Percentiles rank a stretch among this genome's conserved stretches.
These are phyloP conservation scores for Eolophus roseicapilla DNA, from an alignment of 2,113 vertebrate species.

Conservation along the genomic window DNA sequence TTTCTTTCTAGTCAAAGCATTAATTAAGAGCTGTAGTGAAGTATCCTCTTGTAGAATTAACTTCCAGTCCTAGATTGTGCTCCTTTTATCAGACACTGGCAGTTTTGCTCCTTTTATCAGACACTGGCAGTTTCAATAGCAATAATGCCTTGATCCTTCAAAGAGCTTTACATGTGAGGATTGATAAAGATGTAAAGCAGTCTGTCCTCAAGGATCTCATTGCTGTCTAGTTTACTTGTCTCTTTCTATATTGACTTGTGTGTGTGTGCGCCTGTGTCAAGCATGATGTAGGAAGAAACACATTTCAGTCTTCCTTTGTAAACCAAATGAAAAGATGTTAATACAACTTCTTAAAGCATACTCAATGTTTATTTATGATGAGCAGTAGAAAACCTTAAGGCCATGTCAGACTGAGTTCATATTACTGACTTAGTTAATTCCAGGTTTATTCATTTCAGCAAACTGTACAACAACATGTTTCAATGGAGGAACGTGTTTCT, in stretches of 20 bases:
- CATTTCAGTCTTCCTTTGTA: neutral
- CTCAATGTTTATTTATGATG: neutral
- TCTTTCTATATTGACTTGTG: neutral
- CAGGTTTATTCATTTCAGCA: slow-evolving; percentile 69
- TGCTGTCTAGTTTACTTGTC: neutral
- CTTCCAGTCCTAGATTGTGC: neutral
- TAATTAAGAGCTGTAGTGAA: neutral
- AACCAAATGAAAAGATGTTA: neutral
- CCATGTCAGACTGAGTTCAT: neutral
- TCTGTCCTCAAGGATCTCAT: neutral
- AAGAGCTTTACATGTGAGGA: neutral
- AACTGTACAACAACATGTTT: slow-evolving; percentile 86
- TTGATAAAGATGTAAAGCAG: neutral
- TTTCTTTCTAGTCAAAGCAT: neutral
- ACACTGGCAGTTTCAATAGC: neutral
- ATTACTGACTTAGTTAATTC: neutral
- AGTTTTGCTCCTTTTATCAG: neutral
- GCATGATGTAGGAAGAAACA: neutral
- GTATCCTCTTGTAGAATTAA: neutral
- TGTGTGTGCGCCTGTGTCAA: neutral
- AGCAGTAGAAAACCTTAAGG: neutral
- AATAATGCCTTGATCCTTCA: neutral
- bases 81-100: neutral
- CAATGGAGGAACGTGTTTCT: slow-evolving; percentile 88
- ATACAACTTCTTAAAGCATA: neutral